phyloP scores from a whole-genome alignment of 2,113 vertebrate species.

The Stegostoma tigrinum region DNA sequence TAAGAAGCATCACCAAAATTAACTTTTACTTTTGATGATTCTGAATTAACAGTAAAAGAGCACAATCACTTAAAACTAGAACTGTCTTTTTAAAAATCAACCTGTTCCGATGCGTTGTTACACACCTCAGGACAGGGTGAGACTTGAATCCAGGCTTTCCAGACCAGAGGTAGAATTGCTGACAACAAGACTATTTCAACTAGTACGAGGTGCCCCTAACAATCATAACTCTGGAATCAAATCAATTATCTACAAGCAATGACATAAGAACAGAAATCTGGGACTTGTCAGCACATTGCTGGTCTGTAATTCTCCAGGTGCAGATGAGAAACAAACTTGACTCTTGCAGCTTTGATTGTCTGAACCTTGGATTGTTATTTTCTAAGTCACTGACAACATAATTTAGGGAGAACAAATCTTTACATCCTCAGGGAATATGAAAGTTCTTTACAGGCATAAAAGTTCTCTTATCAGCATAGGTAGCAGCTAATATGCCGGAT shows the following conservation, averaged over 20 bases:
- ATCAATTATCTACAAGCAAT: not conserved
- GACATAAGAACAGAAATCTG: not conserved
- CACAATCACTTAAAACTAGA: no score
- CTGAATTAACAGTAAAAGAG: not conserved
- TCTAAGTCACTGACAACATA: no score
- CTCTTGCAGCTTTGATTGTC: not conserved
- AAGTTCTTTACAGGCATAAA: not conserved
- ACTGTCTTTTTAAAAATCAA: no score
- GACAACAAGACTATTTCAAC: not conserved
- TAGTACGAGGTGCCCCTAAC: not conserved
- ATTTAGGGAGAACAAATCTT: not conserved
- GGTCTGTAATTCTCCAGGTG: not conserved
- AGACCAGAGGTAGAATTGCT: no score
- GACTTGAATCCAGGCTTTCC: no score
- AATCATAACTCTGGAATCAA: not conserved
- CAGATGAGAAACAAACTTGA: not conserved
- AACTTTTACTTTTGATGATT: not conserved
- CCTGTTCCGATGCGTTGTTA: no score
- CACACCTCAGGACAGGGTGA: no score
- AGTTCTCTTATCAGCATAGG: not conserved
- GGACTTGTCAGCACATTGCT: not conserved
- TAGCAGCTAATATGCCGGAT: not conserved
- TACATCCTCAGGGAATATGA: not conserved
- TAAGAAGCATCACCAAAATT: not conserved
- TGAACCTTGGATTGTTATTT: not conserved